Conservation (phyloP, 2,888 invertebrate species). For the Drosophila crucigera region DNA sequence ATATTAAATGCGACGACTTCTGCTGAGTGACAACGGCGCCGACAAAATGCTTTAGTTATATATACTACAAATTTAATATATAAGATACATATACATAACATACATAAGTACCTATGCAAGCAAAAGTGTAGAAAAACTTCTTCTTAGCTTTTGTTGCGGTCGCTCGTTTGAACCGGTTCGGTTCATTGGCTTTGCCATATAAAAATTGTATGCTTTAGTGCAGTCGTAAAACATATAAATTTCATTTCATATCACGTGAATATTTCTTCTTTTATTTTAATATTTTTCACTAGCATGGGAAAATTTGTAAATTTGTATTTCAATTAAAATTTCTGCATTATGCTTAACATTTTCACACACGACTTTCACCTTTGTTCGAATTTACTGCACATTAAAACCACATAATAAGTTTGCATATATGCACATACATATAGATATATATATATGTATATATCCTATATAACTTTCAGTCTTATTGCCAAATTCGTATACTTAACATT, state of each 20-base stretch:
- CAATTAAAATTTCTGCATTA: constrained; percentile 50
- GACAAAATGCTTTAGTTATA: constrained; percentile 43
- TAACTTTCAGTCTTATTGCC: constrained; percentile 35
- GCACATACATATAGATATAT: constrained; percentile 3
- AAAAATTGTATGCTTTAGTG: constrained; percentile 15
- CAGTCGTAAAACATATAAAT: constrained; percentile 19
- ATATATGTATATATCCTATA: constrained; percentile 19
- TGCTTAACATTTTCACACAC: constrained; percentile 10
- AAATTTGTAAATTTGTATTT: constrained; percentile 35
- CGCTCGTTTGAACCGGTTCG: constrained; percentile 25
- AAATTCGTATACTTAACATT: constrained; percentile 37
- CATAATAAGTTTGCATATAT: constrained; percentile 16
- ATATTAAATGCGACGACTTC: constrained; percentile 56
- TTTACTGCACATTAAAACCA: constrained; percentile 30
- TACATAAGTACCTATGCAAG: constrained; percentile 15
- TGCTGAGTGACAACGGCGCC: constrained; percentile 74
- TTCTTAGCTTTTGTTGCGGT: neutral
- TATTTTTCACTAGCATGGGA: constrained; percentile 33
- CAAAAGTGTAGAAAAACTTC: constrained; percentile 3
- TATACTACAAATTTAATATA: constrained; percentile 4
- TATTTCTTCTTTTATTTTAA: neutral
- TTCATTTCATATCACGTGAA: constrained; percentile 25
- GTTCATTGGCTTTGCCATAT: constrained; percentile 18
- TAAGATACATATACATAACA: constrained; percentile 1
- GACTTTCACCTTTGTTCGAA: constrained; percentile 58